A percentile compares a stretch with the other conserved stretches of the same genome.
Evolutionary conservation across 1,140 invertebrate genomes (phyloP).

Genomic region (Uloborus diversus): DNA sequence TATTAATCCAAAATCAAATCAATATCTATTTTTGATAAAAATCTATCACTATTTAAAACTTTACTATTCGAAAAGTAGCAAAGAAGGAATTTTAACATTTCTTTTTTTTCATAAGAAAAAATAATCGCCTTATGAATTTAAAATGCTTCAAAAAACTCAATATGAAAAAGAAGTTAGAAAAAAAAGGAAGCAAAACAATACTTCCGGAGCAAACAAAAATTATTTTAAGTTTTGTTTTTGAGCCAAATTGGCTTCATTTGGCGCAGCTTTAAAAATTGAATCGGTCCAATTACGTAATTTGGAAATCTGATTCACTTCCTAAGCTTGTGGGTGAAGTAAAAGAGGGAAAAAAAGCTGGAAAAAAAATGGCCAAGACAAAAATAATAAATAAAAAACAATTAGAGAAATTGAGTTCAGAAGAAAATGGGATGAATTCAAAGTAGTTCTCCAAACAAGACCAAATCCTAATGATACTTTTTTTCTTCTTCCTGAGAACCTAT

Average conservation of each 20-base stretch:
- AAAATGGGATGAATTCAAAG: conserved; percentile 41
- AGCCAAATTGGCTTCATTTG: conserved; percentile 32
- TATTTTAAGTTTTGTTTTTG: not conserved
- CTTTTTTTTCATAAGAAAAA: too few species aligned
- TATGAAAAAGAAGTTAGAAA: too few species aligned
- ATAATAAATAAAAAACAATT: conserved; percentile 40
- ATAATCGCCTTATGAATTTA: too few species aligned
- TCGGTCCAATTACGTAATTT: conserved; percentile 41
- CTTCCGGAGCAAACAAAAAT: too few species aligned
- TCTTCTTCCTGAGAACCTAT: not conserved
- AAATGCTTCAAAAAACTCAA: too few species aligned
- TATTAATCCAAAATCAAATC: too few species aligned
- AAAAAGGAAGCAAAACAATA: too few species aligned
- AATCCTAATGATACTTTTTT: conserved; percentile 44
- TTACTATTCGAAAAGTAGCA: too few species aligned
- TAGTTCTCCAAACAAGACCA: conserved; percentile 46
- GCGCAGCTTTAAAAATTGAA: not conserved
- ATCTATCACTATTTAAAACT: too few species aligned
- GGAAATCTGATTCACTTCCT: conserved; percentile 32
- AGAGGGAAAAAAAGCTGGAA: not conserved
- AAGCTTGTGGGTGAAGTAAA: not conserved
- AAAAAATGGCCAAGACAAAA: conserved; percentile 16
- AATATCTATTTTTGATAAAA: too few species aligned
- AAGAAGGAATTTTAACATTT: too few species aligned
- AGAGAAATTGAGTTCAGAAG: conserved; percentile 34